Evolutionary conservation across 2,888 invertebrate genomes (phyloP), one percentile per base, ranked within the genome.

Genomic region (Lasiommata megera): DNA sequence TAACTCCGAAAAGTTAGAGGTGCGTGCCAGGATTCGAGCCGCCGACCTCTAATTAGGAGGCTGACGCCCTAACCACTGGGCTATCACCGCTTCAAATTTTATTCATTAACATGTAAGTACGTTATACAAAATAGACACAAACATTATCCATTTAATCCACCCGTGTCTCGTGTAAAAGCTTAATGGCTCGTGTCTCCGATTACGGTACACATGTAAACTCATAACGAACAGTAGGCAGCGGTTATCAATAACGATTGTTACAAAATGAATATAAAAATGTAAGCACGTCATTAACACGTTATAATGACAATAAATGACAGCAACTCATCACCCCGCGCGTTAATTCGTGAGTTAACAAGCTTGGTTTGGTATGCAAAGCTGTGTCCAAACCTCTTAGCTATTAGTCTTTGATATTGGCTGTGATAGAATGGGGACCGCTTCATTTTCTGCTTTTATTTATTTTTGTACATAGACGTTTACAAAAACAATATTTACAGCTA

Each of bases 381-480:
- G 74, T 77, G 77, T 75, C 77, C 80, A 80, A 86, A 83, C 81
- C 82, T 76, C 76, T 74, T 70, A 65, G 76, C 81, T 80, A 87
- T 90, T 86, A 86, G 78, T 83, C 82, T 79, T 73, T 74, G 72
- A 67, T 74, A 55, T 44, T 11, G 64, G 60, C n/a, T 65, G 34
- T 1, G 50, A 54, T 28, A 62, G 57, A 63, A 17, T 74, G 70
- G 80, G 79, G 61, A 46, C 3, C 72, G 72, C 63, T 64, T 68
- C 6, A 11, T 18, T 23, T 43, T 43, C n/a, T 18, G 5, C 0
- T 11, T 18, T 17, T 6, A 17, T 38, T n/a, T 12, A n/a, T 12
- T 5, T 6, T 12, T 6, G 6, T 12, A 14, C 1, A 38, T 9
- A 3, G 23, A 5, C 23, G 2, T n/a, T n/a, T n/a, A n/a, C n/a